These are phyloP conservation scores for Chaetogeoica ovagalla DNA, from an alignment of 2,888 invertebrate genomes.

Conservation along the genomic window DNA sequence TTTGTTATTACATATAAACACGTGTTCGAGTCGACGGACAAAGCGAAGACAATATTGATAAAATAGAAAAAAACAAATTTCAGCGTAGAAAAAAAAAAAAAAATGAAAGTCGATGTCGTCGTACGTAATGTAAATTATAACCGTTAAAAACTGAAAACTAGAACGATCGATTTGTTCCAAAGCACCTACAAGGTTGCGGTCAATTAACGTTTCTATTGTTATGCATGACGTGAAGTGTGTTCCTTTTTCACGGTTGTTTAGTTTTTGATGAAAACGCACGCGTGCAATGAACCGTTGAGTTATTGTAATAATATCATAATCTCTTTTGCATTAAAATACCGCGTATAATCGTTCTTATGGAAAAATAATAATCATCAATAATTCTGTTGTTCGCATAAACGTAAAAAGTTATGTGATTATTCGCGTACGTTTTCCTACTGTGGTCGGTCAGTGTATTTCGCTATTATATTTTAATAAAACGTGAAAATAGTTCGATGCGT, in stretches of 20 bases:
- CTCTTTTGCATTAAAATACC: background rate
- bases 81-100: background rate
- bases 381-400: background rate
- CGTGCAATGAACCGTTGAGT: background rate
- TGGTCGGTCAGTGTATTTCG: no score
- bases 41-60: background rate
- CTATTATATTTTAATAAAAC: background rate
- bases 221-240: slow-evolving; percentile 14
- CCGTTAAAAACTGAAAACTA: slow-evolving; percentile 2
- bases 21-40: background rate
- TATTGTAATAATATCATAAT: background rate
- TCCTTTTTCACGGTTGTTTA: slow-evolving; percentile 36
- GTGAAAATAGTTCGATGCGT: background rate
- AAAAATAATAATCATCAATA: background rate
- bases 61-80: slow-evolving; percentile 8
- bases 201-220: slow-evolving; percentile 26
- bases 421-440: no score
- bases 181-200: slow-evolving; percentile 41
- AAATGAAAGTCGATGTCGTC: slow-evolving; percentile 16
- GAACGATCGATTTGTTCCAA: slow-evolving; percentile 10
- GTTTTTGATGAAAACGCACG: slow-evolving; percentile 21
- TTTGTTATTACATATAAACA: no score
- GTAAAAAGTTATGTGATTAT: background rate
- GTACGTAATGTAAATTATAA: no score
- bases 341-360: background rate